These are phyloP conservation scores for Melikaiella ostensackeni DNA, from an alignment of 2,888 invertebrate genomes.

Conservation along the genomic window DNA sequence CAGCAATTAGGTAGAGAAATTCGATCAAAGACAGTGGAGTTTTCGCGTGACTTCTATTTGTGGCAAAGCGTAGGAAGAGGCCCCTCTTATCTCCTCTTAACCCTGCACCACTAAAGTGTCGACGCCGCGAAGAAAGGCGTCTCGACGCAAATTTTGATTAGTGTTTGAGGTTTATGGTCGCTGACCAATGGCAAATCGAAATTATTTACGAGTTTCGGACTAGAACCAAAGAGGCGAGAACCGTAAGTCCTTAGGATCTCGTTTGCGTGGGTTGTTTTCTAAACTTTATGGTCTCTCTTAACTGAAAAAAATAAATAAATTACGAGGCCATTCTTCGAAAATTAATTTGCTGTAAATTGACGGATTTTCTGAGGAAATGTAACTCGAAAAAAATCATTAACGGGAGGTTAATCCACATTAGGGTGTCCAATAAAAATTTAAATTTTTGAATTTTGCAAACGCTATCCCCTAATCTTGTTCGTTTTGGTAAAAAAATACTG, in stretches of 20 bases:
- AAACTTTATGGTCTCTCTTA: constrained; percentile 7
- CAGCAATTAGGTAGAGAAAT: background rate
- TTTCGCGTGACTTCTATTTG: constrained; percentile 33
- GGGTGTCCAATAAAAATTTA: too few relatives aligned
- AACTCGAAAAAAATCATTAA: background rate
- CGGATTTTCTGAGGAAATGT: background rate
- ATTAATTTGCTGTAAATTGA: background rate
- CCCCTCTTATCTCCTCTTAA: constrained; percentile 9
- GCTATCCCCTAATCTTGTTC: too few relatives aligned
- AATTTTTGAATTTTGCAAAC: too few relatives aligned
- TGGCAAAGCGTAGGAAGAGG: constrained; percentile 37
- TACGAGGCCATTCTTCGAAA: background rate
- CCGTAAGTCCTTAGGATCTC: background rate
- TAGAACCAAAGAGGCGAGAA: background rate
- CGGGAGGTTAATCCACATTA: too few relatives aligned
- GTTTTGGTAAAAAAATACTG: too few relatives aligned
- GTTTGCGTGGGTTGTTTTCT: background rate
- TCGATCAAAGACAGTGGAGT: constrained; percentile 12
- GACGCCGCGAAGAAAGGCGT: constrained; percentile 18
- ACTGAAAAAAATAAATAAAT: background rate
- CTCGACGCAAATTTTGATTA: background rate
- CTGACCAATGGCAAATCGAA: constrained; percentile 4
- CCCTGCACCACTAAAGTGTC: constrained; percentile 12
- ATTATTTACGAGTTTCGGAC: constrained; percentile 3
- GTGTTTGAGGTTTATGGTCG: background rate